phyloP scores from a whole-genome alignment of 2,888 invertebrate species.

The Phyllotreta striolata region DNA sequence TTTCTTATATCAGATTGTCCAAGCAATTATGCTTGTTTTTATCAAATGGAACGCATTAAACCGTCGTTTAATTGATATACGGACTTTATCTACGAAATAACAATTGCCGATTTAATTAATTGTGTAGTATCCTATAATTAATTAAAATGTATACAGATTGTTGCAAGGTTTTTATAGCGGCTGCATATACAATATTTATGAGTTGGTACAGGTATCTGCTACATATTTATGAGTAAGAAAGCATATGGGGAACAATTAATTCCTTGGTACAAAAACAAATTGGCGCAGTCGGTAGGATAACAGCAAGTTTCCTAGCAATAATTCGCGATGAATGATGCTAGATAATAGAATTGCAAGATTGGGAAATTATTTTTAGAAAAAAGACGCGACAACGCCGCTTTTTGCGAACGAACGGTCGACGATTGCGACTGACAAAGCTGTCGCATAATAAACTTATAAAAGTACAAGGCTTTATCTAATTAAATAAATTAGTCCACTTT shows the following conservation, averaged over 20 bases:
- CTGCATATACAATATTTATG: no score
- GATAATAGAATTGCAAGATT: no score
- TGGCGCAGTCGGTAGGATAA: no score
- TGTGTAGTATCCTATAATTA: constrained; percentile 31
- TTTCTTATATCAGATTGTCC: constrained; percentile 23
- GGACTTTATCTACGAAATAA: constrained; percentile 35
- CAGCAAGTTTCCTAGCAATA: no score
- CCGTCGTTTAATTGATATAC: constrained; percentile 32
- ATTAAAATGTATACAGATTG: constrained; percentile 29
- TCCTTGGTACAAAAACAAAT: no score
- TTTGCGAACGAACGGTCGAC: constrained; percentile 28
- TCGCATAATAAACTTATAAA: constrained; percentile 46
- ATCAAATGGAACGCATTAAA: constrained; percentile 25
- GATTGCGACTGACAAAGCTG: constrained; percentile 31
- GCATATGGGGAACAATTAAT: no score
- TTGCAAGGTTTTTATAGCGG: constrained; percentile 1
- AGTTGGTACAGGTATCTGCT: no score
- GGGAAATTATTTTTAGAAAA: background rate
- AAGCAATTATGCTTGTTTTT: constrained; percentile 35
- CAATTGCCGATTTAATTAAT: constrained; percentile 37
- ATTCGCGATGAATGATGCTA: no score
- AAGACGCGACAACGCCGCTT: background rate
- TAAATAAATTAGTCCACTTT: constrained; percentile 47
- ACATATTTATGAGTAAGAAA: no score
- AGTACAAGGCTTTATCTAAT: constrained; percentile 45